phyloP scores from a whole-genome alignment of 2,888 invertebrate genomes.

The Lypha dubia region DNA sequence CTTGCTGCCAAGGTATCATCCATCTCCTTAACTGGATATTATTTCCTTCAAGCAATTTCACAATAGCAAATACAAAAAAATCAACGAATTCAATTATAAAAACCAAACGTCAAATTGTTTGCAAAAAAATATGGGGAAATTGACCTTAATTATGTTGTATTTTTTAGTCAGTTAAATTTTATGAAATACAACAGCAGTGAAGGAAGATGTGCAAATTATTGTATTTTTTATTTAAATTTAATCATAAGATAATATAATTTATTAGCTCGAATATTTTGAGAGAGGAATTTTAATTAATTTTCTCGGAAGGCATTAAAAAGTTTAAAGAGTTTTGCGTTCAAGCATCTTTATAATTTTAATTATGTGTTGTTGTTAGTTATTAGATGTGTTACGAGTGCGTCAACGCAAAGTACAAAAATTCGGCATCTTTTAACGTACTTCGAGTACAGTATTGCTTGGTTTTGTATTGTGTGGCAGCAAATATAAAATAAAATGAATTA shows the following conservation, averaged over 20 bases:
- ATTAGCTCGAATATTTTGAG: neutral
- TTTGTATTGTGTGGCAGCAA: too few relatives aligned
- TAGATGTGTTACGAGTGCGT: too few relatives aligned
- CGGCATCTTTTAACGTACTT: too few relatives aligned
- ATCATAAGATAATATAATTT: conserved; percentile 3
- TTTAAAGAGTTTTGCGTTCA: neutral
- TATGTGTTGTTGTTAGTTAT: too few relatives aligned
- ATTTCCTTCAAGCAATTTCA: conserved; percentile 44
- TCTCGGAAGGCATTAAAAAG: neutral
- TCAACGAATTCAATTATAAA: conserved; percentile 58
- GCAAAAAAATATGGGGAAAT: conserved; percentile 55
- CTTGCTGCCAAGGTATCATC: conserved; percentile 51
- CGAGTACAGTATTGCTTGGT: too few relatives aligned
- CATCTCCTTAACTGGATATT: conserved; percentile 29
- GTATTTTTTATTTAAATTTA: conserved; percentile 20
- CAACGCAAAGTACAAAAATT: too few relatives aligned
- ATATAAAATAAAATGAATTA: too few relatives aligned
- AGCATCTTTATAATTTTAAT: too few relatives aligned
- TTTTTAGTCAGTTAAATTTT: neutral
- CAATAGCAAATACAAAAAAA: conserved; percentile 25
- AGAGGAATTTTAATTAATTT: too few relatives aligned
- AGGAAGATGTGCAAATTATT: conserved; percentile 26
- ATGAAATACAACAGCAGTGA: conserved; percentile 9
- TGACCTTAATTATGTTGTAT: conserved; percentile 61
- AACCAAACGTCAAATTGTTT: conserved; percentile 25